Evolutionary conservation across 2,113 vertebrate genomes (phyloP), one percentile per base, ranked within the genome.

Genomic region (Otocyon megalotis): DNA sequence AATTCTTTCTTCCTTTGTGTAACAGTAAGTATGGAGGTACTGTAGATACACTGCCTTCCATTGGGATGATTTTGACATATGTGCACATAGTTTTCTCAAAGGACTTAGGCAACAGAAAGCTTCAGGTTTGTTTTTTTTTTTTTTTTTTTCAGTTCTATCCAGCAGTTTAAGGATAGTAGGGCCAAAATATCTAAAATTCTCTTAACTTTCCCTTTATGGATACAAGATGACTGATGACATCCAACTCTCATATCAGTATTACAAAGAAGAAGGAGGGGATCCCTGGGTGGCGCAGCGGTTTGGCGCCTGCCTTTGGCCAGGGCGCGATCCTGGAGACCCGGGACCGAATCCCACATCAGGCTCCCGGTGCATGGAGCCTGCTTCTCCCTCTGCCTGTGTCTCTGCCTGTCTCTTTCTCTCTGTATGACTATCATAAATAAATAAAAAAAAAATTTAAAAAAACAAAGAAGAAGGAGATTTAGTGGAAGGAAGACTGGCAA

Each of bases 21-120:
- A 56, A 89, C 3, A 77, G 2, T 24, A 85, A 80, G 7, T 67
- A 58, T 79, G 19, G 5, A 69, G 32, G 11, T 74, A 14, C 22
- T 65, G 5, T 43, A 71, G 32, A 3, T 35, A 9, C 1, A 1
- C 1, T 60, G 12, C 24, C 12, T 3, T 58, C 6, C 2, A 1
- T 3, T 85, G 17, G 17, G 3, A 87, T 96, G 7, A 5, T 53
- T 92, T 67, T 90, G n/a, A 82, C 15, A 58, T 26, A 16, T 0
- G 8, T 74, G 12, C 13, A 86, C 8, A 48, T 35, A 10, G 8
- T 82, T 90, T 28, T 28, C 54, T 37, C 17, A 71, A 48, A 90
- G 11, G 16, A n/a, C 28, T 6, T 17, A 79, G 30, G 10, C 17
- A 91, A 72, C 1, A 43, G 60, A 79, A 76, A 88, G 4, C 22